Conservation (phyloP, 2,113 vertebrate species). For the Lycaon pictus region DNA sequence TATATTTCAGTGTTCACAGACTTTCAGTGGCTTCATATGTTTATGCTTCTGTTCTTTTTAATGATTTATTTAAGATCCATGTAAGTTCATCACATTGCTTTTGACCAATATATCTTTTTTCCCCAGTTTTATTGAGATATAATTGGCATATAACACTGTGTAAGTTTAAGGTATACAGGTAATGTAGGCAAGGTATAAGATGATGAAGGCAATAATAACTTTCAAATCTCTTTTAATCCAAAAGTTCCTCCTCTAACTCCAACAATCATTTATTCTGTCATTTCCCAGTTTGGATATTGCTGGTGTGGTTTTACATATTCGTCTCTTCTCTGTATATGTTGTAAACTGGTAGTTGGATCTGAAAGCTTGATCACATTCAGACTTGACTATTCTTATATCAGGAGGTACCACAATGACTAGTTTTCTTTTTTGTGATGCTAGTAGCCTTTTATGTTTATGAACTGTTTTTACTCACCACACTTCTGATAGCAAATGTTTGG, state of each 20-base stretch:
- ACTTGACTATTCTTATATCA: background rate
- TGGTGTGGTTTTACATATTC: background rate
- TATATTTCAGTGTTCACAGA: background rate
- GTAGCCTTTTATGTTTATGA: background rate
- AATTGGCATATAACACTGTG: background rate
- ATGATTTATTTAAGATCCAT: background rate
- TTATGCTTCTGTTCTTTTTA: background rate
- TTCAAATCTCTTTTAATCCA: slow-evolving; percentile 18
- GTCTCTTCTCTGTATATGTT: background rate
- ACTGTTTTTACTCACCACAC: background rate
- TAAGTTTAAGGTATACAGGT: background rate
- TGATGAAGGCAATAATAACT: background rate
- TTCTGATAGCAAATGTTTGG: background rate
- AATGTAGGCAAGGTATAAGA: background rate
- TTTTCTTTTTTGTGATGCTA: background rate
- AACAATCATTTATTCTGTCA: background rate
- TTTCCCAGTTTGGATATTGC: background rate
- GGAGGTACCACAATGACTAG: background rate
- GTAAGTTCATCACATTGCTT: background rate
- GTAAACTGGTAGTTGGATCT: background rate
- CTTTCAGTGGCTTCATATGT: background rate
- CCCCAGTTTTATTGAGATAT: background rate
- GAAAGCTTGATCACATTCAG: background rate
- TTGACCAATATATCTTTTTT: background rate
- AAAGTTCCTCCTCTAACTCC: background rate